Conservation (phyloP, 2,113 vertebrate species). For the Seriola aureovittata region DNA sequence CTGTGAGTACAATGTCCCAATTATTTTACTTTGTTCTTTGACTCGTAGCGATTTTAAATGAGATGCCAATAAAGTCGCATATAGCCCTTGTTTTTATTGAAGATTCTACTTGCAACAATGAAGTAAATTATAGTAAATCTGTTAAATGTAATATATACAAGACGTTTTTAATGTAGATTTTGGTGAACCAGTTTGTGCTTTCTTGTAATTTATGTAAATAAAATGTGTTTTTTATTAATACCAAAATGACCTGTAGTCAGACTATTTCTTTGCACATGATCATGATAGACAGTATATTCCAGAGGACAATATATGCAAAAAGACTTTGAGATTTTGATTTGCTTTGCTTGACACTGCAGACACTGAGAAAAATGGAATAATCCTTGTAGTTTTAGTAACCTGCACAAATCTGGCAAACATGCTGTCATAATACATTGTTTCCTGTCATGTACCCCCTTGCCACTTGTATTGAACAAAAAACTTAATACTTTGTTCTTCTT, state of each 20-base stretch:
- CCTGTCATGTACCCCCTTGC: neutral
- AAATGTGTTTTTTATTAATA: constrained; percentile 89
- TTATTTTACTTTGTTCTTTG: constrained; percentile 78
- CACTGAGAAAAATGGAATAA: neutral
- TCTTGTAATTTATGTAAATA: constrained; percentile 93
- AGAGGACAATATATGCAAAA: neutral
- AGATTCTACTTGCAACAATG: constrained; percentile 83
- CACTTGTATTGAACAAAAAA: neutral
- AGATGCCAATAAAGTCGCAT: constrained; percentile 77
- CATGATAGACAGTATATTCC: neutral
- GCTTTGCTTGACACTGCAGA: constrained; percentile 7
- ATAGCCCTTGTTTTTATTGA: constrained; percentile 83
- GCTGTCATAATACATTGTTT: neutral
- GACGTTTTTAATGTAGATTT: constrained; percentile 87
- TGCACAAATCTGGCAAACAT: constrained; percentile 3
- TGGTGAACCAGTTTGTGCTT: constrained; percentile 89
- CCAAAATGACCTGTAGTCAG: constrained; percentile 36
- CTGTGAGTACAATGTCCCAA: constrained; percentile 86
- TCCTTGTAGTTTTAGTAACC: neutral
- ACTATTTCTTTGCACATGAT: constrained; percentile 28
- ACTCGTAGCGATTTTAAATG: constrained; percentile 81
- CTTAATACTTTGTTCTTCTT: neutral
- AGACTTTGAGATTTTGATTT: neutral
- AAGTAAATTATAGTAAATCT: constrained; percentile 86
- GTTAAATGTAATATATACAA: constrained; percentile 86